These are phyloP conservation scores for Thalpophila matura DNA, from an alignment of 2,888 invertebrate genomes.

Conservation along the genomic window DNA sequence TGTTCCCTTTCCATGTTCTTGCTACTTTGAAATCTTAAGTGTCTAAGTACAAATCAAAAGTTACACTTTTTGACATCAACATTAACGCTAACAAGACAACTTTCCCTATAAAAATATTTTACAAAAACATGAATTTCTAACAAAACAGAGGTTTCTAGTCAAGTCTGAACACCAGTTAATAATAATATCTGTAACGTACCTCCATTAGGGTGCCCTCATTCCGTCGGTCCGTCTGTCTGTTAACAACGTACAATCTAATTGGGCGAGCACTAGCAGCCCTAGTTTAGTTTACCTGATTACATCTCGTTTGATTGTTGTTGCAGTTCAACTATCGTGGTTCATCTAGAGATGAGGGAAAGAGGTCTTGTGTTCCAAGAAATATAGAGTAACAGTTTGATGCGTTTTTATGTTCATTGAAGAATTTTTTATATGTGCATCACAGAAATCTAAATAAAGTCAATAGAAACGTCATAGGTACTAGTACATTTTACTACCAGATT, in stretches of 20 bases:
- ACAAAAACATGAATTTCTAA: not conserved
- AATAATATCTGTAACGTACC: constrained; percentile 19
- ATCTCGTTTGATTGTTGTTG: constrained; percentile 19
- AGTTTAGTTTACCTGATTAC: constrained; percentile 44
- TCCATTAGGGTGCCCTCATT: constrained; percentile 43
- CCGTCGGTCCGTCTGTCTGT: constrained; percentile 50
- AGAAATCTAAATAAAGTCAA: too few species aligned
- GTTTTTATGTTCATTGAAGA: too few species aligned
- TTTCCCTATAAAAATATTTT: not conserved
- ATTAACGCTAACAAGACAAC: too few species aligned
- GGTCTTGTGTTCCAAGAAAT: too few species aligned
- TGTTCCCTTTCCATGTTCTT: too few species aligned
- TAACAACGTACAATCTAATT: constrained; percentile 44
- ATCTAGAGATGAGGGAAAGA: not conserved
- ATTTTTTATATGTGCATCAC: too few species aligned
- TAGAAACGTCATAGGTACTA: too few species aligned
- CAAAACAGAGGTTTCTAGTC: not conserved
- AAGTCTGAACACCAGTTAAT: constrained; percentile 33
- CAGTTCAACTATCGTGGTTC: not conserved
- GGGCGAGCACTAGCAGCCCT: constrained; percentile 14
- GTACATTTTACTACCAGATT: too few species aligned
- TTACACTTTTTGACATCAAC: too few species aligned
- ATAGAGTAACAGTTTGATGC: too few species aligned
- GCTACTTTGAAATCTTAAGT: too few species aligned
- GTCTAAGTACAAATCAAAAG: too few species aligned